These are phyloP conservation scores for Geococcyx californianus DNA, from an alignment of 2,113 vertebrate genomes.

Conservation along the genomic window DNA sequence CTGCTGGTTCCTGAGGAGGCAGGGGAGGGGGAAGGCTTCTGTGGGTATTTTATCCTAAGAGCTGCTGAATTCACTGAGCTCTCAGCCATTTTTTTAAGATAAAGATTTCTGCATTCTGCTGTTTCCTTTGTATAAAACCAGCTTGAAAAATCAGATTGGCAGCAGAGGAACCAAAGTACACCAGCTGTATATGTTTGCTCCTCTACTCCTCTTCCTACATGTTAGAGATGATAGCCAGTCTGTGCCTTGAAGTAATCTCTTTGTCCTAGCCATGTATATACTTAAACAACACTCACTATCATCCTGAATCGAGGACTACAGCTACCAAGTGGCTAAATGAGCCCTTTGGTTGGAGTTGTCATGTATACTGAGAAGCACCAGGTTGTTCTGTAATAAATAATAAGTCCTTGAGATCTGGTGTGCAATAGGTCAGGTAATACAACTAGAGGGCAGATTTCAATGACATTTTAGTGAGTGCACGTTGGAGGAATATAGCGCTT, in stretches of 20 bases:
- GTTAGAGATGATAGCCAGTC: constrained; percentile 5
- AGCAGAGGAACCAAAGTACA: constrained; percentile 13
- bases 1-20: constrained; percentile 64
- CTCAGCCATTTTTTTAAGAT: constrained; percentile 55
- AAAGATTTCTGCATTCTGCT: constrained; percentile 26
- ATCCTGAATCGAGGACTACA: not conserved
- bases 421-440: not conserved
- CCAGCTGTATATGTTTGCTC: constrained; percentile 1
- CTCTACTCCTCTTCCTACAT: not conserved
- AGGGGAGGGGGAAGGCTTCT: constrained; percentile 45
- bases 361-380: not conserved
- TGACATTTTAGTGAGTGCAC: not conserved
- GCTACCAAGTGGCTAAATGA: constrained; percentile 10
- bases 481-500: not conserved
- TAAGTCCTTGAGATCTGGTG: not conserved
- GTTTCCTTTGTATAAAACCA: constrained; percentile 33
- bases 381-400: constrained; percentile 21
- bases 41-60: constrained; percentile 49
- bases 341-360: not conserved
- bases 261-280: not conserved
- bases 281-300: not conserved
- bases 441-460: not conserved
- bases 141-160: constrained; percentile 48
- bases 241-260: constrained; percentile 13
- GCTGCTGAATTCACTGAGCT: constrained; percentile 53